Base-by-base conservation (phyloP, 2,888 invertebrate species). In the Empis livida region DNA sequence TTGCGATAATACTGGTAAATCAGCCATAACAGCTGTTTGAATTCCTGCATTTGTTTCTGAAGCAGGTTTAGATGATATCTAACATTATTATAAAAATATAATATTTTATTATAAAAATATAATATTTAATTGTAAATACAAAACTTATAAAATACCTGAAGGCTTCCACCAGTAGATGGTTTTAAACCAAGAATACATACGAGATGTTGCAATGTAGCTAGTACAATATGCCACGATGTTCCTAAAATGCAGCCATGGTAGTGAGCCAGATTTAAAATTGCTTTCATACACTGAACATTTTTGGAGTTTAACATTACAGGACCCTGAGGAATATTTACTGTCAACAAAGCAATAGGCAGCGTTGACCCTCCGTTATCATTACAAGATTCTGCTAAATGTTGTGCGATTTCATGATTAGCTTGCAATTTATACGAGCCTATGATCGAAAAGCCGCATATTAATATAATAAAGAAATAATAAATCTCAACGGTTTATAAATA, bases 141-240 rank as follows among this genome's bases (percentile, higher is more conserved):
- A 37, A 38, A 13, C 3, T 42, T 3, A 15, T 32, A 40, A 46
- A 20, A 32, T 43, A 61, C 60, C 60, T 78, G 92, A 61, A 96
- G 77, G 56, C 92, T 90, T 27, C 95, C 94, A 15, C 93, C 93
- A 0, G 93, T 87, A 0, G 93, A 89, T 0, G 96, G 96, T 66
- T 95, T 94, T 49, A 97, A 70, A 0, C 95, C 95, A 42, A 97
- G 73, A 59, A 97, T 95, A 96, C 96, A 97, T 0, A 82, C 91
- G 66, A 87, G 70, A 65, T 87, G 86, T 60, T 96, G 95, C 27
- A 97, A 71, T 0, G 96, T 96, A 10, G 95, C 93, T 27, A 99
- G 77, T 1, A 97, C 91, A 39, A 96, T 80, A 64, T 95, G 85
- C 97, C 97, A 97, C 0, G 95, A 89, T 44, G 90, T 85, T 43